A percentile compares a stretch with the other conserved stretches of the same genome.
phyloP scores from a whole-genome alignment of 2,888 invertebrate genomes.

The Epinotia nisella region DNA sequence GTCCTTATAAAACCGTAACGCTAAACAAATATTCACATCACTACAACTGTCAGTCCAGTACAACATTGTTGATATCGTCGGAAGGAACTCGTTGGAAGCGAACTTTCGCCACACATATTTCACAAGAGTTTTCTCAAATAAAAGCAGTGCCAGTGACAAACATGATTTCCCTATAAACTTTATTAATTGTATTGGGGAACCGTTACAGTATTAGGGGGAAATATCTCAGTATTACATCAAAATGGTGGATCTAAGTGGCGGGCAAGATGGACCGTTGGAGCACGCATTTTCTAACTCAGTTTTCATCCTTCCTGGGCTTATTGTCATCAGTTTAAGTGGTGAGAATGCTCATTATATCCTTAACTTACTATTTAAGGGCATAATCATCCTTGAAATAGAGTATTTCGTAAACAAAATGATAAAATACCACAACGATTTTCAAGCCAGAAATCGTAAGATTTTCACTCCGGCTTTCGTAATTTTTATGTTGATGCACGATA shows the following conservation, averaged over 20 bases:
- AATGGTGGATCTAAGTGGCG: conserved; percentile 94
- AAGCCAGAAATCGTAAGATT: background rate
- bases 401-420: background rate
- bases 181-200: conserved; percentile 27
- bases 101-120: conserved; percentile 26
- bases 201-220: conserved; percentile 58
- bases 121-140: conserved; percentile 8
- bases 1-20: conserved; percentile 25
- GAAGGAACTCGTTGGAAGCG: background rate
- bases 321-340: conserved; percentile 92
- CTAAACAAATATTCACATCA: conserved; percentile 7
- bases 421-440: too few species aligned
- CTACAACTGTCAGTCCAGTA: conserved; percentile 39
- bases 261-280: conserved; percentile 91
- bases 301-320: conserved; percentile 93
- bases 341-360: conserved; percentile 60
- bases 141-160: conserved; percentile 17
- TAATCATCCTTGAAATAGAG: background rate
- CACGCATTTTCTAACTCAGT: conserved; percentile 95
- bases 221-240: conserved; percentile 65
- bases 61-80: conserved; percentile 31
- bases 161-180: conserved; percentile 28
- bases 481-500: background rate
- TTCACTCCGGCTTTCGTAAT: background rate
- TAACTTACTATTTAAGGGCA: background rate